Evolutionary conservation across 2,113 vertebrate species (phyloP), one percentile per base, ranked within the genome.

Genomic region (Tragulus kanchil): DNA sequence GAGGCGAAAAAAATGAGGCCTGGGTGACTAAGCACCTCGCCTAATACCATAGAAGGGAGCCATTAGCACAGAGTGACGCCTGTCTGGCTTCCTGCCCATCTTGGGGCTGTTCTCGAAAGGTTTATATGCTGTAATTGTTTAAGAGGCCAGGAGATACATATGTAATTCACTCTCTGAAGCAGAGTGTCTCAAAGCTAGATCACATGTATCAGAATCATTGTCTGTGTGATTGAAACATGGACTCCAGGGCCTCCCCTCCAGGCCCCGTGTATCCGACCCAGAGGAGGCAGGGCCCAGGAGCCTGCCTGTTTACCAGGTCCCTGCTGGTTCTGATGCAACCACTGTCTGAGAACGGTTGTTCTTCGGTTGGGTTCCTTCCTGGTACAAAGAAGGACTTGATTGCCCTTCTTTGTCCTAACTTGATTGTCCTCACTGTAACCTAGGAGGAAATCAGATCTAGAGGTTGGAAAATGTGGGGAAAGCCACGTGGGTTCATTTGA

Each of bases 41-140:
- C 77, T 78, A 8, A 16, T 62, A n/a, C 82, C 26, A 1, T 4
- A 73, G 82, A 93, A 78, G 10, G 69, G 58, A 75, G 65, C 86
- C 79, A 9, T 89, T 52, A 59, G 69, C 48, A 73, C n/a, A 3
- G 42, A 94, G 92, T 42, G 83, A 65, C 28, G 73, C 28, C 85
- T 69, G 58, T 52, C 96, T 84, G 97, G 95, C 97, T 54, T 16
- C 85, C 85, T 54, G 79, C 96, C 93, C 84, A 11, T 62, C 23
- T 61, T 71, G 31, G 31, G 42, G 36, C 67, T 77, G 1, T 36
- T 90, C 93, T 95, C 21, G 0, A 58, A 92, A 94, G 92, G 82
- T 85, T 69, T 69, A n/a, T 69, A 48, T 64, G 36, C 95, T 92
- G 10, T 94, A 64, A 65, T 96, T 77, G 56, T 59, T 82, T 82